Base-by-base conservation (phyloP, 2,888 invertebrate genomes). In the Meteorus cinctellus region DNA sequence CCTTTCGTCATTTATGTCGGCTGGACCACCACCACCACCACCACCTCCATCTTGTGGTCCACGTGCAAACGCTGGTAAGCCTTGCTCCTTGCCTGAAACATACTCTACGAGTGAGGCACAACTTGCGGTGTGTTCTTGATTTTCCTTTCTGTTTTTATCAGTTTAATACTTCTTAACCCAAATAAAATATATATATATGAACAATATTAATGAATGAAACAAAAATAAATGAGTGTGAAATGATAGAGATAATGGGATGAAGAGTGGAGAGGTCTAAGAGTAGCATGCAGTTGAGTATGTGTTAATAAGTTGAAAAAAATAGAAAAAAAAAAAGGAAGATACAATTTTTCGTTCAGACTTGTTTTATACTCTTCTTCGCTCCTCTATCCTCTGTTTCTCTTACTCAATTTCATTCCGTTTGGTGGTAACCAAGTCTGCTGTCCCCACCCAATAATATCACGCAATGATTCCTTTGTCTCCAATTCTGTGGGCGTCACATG, bases 1-100 rank as follows among this genome's bases (percentile, higher is more conserved):
- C 80, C 98, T 92, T 86, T 98, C 98, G 87, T 98, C 98, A 36
- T 96, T 96, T 84, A 94, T 93, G 82, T 94, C 93, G 88, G 95
- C 93, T 72, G 93, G 92, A 72, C 95, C 95, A 80, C 89, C 86
- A 77, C 95, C 95, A 80, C 89, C 86, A 77, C 89, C 89, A 72
- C 89, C 89, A 70, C 95, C 95, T 80, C 89, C 86, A 77, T 89
- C 89, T 82, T 89, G 88, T 75, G 89, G 87, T 65, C 94, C 92
- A 77, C 96, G 93, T 72, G 94, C 94, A 88, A 95, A 96, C 41
- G 94, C 93, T 73, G 96, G 94, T 89, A 95, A 93, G 77, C 94
- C 94, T 82, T 96, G 94, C 90, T 97, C 96, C 93, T 96, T 96
- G 89, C 95, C 96, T 92, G 94, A 91, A 91, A 90, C 89, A 89